Evolutionary conservation across 2,888 invertebrate species (phyloP).

Genomic region (Polyommatus icarus): DNA sequence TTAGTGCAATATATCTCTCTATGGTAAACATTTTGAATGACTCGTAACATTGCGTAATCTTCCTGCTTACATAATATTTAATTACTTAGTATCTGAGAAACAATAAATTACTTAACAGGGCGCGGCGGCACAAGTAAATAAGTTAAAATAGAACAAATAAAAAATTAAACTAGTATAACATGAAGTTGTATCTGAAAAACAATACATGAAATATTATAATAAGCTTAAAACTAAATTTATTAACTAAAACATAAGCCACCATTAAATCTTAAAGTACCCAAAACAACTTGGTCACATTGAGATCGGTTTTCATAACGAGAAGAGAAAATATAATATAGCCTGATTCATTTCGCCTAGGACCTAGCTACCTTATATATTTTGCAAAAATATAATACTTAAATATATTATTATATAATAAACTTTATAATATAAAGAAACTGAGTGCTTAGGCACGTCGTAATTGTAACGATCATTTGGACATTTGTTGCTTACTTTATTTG

Average conservation of each 20-base stretch:
- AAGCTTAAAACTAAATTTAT: background rate
- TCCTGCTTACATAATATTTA: background rate
- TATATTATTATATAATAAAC: background rate
- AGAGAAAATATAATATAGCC: background rate
- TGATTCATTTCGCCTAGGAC: background rate
- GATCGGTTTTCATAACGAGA: conserved; percentile 19
- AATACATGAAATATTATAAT: no score
- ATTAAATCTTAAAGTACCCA: background rate
- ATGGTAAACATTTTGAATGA: conserved; percentile 9
- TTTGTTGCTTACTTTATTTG: background rate
- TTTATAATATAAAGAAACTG: background rate
- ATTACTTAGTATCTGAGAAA: background rate
- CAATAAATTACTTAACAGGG: background rate
- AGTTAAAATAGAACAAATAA: background rate
- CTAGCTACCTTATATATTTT: background rate
- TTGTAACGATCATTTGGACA: background rate
- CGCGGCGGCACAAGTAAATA: no score
- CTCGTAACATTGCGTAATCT: background rate
- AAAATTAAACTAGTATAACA: background rate
- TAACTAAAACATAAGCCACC: background rate
- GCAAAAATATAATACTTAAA: background rate
- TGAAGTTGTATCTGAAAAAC: no score
- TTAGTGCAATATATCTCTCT: background rate
- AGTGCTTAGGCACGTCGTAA: conserved; percentile 5
- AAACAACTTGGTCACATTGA: conserved; percentile 13